phyloP scores from a whole-genome alignment of 1,140 invertebrate genomes.

The Lasioglossum baleicum region DNA sequence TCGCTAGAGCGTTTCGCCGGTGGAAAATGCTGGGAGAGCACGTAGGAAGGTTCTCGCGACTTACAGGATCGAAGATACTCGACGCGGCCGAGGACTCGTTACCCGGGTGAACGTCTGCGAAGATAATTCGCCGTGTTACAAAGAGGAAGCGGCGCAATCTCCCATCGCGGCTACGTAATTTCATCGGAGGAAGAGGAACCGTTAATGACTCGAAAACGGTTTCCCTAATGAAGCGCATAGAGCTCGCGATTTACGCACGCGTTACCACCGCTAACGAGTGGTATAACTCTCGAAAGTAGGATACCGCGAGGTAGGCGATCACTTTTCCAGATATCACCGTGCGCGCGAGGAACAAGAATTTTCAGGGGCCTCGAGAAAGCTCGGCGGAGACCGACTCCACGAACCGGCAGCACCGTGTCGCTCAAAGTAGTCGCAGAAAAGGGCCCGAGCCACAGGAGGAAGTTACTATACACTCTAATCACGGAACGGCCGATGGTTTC shows the following conservation, averaged over 20 bases:
- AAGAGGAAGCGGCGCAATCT: constrained; percentile 13
- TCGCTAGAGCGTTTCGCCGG: too few species aligned
- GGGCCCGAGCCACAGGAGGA: background rate
- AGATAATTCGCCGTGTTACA: background rate
- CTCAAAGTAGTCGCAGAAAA: background rate
- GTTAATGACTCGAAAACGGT: constrained; percentile 46
- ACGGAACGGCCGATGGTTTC: constrained; percentile 32
- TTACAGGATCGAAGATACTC: background rate
- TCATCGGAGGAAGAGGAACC: constrained; percentile 33
- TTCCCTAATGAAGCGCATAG: constrained; percentile 38
- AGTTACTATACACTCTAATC: constrained; percentile 11
- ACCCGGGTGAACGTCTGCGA: background rate
- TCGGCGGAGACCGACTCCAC: background rate
- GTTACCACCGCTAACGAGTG: constrained; percentile 31
- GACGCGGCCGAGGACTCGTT: background rate
- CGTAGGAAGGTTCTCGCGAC: background rate
- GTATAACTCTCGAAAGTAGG: constrained; percentile 21
- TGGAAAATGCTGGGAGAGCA: background rate
- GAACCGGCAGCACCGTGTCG: background rate
- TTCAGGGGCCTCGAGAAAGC: background rate
- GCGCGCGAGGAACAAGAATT: background rate
- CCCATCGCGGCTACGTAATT: constrained; percentile 21
- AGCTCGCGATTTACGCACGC: constrained; percentile 31
- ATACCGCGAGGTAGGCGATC: background rate
- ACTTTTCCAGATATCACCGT: constrained; percentile 14